A percentile compares a stretch with the other conserved stretches of the same genome.
phyloP scores from a whole-genome alignment of 2,113 vertebrate genomes.

The Chaetops frenatus region DNA sequence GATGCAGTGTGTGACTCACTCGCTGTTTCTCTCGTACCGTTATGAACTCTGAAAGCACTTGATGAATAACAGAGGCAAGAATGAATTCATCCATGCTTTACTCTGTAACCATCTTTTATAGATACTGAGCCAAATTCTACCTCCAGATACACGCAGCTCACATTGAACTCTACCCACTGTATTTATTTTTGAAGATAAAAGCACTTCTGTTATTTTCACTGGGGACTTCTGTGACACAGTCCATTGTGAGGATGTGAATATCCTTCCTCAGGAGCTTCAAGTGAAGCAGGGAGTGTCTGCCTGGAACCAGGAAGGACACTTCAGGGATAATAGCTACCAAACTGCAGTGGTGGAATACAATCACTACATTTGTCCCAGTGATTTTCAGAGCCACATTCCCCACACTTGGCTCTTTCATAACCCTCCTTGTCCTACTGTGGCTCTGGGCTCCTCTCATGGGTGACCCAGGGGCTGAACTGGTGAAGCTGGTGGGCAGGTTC shows the following conservation, averaged over 20 bases:
- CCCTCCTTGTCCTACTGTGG: neutral
- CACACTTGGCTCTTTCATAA: neutral
- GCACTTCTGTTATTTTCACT: constrained; percentile 42
- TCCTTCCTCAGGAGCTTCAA: neutral
- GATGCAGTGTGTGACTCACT: constrained; percentile 36
- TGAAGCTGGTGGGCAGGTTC: neutral
- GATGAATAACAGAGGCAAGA: constrained; percentile 36
- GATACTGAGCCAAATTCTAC: constrained; percentile 32
- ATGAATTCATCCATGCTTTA: constrained; percentile 48
- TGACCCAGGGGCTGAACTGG: neutral
- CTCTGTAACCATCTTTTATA: constrained; percentile 35
- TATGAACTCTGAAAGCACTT: constrained; percentile 28
- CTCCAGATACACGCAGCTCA: constrained; percentile 26
- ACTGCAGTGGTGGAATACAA: rapidly evolving
- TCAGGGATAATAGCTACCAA: neutral
- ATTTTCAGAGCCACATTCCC: neutral
- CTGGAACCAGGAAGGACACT: neutral
- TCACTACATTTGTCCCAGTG: neutral
- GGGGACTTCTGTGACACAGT: neutral
- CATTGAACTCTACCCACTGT: constrained; percentile 28
- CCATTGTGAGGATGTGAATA: constrained; percentile 27
- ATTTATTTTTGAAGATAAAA: constrained; percentile 61
- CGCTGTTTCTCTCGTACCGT: neutral
- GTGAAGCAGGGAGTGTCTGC: neutral
- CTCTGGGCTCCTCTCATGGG: neutral